These are phyloP conservation scores for Acanthopagrus latus DNA, from an alignment of 2,797 vertebrate species.

Conservation along the genomic window DNA sequence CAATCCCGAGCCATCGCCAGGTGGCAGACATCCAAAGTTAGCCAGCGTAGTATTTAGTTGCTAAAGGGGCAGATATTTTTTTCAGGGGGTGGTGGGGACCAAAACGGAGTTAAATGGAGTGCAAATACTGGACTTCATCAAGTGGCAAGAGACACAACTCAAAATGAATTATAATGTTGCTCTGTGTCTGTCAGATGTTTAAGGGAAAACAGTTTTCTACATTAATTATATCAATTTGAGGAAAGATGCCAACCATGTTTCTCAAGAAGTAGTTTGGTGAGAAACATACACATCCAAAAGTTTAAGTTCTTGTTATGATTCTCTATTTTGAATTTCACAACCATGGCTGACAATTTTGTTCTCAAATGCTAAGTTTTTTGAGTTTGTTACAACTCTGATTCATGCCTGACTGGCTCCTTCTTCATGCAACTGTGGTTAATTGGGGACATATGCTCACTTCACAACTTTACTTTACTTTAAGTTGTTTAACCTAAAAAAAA, in stretches of 20 bases:
- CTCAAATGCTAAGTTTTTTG: neutral
- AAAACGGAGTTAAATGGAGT: neutral
- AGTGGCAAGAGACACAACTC: neutral
- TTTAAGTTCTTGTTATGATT: neutral
- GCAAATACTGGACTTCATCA: neutral
- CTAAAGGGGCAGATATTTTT: neutral
- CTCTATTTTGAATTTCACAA: neutral
- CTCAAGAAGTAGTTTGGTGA: no score
- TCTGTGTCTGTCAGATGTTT: neutral
- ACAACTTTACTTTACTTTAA: neutral
- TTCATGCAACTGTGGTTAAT: neutral
- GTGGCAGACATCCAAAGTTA: neutral
- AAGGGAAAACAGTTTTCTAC: neutral
- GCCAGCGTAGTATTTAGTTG: neutral
- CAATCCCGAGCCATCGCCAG: neutral
- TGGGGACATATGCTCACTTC: neutral
- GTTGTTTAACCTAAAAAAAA: neutral
- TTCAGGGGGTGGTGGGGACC: neutral
- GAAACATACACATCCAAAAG: no score
- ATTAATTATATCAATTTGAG: neutral
- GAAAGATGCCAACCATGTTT: neutral
- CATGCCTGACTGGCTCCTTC: conserved; percentile 6
- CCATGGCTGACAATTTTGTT: neutral
- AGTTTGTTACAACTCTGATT: neutral
- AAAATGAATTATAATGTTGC: neutral